Percentiles rank a stretch among this genome's conserved stretches.
These are phyloP conservation scores for Chironomus tentans DNA, from an alignment of 2,888 invertebrate genomes.

Conservation along the genomic window DNA sequence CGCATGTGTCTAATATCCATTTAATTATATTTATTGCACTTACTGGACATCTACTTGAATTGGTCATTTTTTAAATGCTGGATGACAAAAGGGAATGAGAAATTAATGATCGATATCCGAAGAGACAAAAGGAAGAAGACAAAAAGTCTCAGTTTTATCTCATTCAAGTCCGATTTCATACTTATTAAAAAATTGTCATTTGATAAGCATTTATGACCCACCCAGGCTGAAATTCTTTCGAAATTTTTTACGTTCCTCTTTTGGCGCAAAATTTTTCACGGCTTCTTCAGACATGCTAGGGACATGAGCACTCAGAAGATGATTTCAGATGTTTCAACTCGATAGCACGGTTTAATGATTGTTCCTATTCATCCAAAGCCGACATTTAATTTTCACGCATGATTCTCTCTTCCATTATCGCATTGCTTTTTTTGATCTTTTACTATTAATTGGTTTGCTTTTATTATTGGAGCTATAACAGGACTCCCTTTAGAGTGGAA, in stretches of 20 bases:
- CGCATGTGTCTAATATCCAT: constrained; percentile 20
- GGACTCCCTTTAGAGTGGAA: background rate
- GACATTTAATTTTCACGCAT: constrained; percentile 24
- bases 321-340: background rate
- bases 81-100: background rate
- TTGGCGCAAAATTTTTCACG: too few species aligned
- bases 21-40: constrained; percentile 27
- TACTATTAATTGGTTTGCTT: background rate
- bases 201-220: background rate
- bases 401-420: background rate
- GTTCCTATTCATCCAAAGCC: constrained; percentile 2
- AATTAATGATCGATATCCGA: constrained; percentile 9
- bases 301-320: too few species aligned
- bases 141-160: constrained; percentile 1
- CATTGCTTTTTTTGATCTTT: background rate
- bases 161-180: background rate
- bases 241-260: too few species aligned
- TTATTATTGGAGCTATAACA: background rate
- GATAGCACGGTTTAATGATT: constrained; percentile 13
- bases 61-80: background rate
- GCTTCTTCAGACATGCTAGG: too few species aligned
- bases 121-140: constrained; percentile 12
- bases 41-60: constrained; percentile 4
- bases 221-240: background rate
- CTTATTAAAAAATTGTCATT: background rate